These are phyloP conservation scores for Temnothorax rugatulus DNA, from an alignment of 2,888 invertebrate genomes.

Conservation along the genomic window DNA sequence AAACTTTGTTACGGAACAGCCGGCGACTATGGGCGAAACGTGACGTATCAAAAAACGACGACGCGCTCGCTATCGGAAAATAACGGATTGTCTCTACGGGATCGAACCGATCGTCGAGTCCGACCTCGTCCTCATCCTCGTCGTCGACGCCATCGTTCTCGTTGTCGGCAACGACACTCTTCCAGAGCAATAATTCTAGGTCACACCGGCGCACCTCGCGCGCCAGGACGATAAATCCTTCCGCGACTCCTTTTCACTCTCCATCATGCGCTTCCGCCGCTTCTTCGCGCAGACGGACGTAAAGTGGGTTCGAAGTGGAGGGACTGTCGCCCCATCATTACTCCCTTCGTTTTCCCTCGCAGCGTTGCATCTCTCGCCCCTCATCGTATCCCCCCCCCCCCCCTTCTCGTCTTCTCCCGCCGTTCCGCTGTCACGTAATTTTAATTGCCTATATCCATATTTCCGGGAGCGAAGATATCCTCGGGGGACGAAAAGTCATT, in stretches of 20 bases:
- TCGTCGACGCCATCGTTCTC: constrained; percentile 17
- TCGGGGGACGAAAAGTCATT: constrained; percentile 78
- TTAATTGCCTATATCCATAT: constrained; percentile 79
- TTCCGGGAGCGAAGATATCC: constrained; percentile 74
- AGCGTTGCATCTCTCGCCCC: neutral
- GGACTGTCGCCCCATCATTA: constrained; percentile 55
- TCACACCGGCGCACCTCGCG: constrained; percentile 48
- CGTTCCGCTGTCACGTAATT: constrained; percentile 73
- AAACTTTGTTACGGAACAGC: constrained; percentile 48
- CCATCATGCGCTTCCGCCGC: constrained; percentile 14
- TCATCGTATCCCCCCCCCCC: neutral
- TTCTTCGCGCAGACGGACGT: constrained; percentile 49
- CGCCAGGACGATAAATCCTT: constrained; percentile 56
- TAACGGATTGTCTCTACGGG: constrained; percentile 59
- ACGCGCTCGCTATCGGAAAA: constrained; percentile 25
- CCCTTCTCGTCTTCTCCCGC: neutral
- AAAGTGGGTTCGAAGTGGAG: constrained; percentile 67
- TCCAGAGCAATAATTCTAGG: constrained; percentile 60
- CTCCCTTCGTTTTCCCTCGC: constrained; percentile 41
- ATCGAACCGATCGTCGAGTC: constrained; percentile 49
- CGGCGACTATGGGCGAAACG: constrained; percentile 57
- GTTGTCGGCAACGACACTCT: constrained; percentile 33
- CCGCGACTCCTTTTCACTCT: constrained; percentile 25
- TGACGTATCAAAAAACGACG: constrained; percentile 58
- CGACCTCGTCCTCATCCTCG: constrained; percentile 41